A percentile compares a stretch with the other conserved stretches of the same genome.
These are phyloP conservation scores for Patiria miniata DNA, from an alignment of 35 echinoderm and acorn worm species.

Conservation along the genomic window DNA sequence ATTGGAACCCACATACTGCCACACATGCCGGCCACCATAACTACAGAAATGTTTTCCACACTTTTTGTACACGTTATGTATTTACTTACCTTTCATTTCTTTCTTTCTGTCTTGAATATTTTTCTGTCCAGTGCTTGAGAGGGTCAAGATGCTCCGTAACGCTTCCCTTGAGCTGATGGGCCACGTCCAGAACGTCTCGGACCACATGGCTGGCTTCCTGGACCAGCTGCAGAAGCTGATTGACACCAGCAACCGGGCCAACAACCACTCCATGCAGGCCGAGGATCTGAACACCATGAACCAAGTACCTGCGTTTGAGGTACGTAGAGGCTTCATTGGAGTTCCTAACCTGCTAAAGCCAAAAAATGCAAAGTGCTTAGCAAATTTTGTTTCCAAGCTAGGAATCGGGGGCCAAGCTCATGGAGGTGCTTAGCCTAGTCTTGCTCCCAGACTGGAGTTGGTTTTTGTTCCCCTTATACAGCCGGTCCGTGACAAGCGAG, in stretches of 20 bases:
- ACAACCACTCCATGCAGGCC: constrained; percentile 37
- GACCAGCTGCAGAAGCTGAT: constrained; percentile 70
- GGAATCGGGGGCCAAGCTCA: no score
- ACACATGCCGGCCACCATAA: no score
- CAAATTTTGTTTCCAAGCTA: no score
- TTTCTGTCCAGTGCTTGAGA: constrained; percentile 68
- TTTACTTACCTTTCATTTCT: no score
- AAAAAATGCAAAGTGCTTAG: background rate
- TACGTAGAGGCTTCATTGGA: background rate
- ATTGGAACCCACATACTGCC: no score
- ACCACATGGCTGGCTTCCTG: constrained; percentile 49
- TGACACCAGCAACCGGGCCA: constrained; percentile 19
- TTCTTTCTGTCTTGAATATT: no score
- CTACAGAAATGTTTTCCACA: no score
- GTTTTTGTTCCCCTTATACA: no score
- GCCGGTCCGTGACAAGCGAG: no score
- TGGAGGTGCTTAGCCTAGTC: no score
- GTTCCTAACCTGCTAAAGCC: background rate
- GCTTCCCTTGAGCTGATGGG: constrained; percentile 47
- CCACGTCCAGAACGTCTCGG: constrained; percentile 41
- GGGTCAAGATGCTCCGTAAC: constrained; percentile 54
- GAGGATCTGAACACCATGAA: constrained; percentile 39
- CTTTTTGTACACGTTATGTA: no score
- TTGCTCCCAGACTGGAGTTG: no score
- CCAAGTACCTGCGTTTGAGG: constrained; percentile 20